Evolutionary conservation across 2,113 vertebrate genomes (phyloP).

Genomic region (Electrona antarctica): DNA sequence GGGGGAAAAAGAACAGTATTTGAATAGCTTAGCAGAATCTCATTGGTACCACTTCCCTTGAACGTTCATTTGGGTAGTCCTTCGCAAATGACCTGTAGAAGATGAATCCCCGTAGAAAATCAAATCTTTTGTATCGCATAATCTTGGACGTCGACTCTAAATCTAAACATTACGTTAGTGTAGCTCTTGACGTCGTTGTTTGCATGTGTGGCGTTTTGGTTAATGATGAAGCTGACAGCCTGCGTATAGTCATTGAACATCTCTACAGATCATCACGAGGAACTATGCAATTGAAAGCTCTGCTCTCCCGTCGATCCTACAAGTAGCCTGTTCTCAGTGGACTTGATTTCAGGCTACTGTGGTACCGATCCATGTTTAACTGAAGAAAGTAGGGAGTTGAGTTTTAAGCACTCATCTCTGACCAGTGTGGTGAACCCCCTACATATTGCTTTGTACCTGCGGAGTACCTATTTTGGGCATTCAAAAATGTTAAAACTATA

Average conservation of each 20-base stretch:
- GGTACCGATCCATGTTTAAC: constrained; percentile 42
- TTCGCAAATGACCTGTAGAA: constrained; percentile 59
- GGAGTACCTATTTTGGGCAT: too few species aligned
- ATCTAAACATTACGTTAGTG: constrained; percentile 32
- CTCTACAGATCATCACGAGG: constrained; percentile 58
- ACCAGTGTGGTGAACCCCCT: constrained; percentile 16
- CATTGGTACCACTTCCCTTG: neutral
- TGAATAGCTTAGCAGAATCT: neutral
- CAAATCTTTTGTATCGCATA: constrained; percentile 10
- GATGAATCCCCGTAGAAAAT: neutral
- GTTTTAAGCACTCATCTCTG: constrained; percentile 24
- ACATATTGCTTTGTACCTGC: too few species aligned
- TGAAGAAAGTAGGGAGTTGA: constrained; percentile 23
- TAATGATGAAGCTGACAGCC: constrained; percentile 20
- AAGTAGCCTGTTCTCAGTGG: constrained; percentile 24
- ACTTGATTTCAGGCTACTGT: constrained; percentile 42
- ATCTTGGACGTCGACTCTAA: constrained; percentile 23
- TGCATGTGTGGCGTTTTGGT: constrained; percentile 54
- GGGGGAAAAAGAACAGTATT: constrained; percentile 18
- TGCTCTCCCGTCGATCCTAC: constrained; percentile 18
- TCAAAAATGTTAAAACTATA: too few species aligned
- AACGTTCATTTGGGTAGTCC: constrained; percentile 43
- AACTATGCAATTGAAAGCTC: constrained; percentile 46
- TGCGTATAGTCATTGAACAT: constrained; percentile 40
- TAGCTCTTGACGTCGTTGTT: constrained; percentile 25